Evolutionary conservation across 2,797 vertebrate species (phyloP).

Genomic region (Falco naumanni): DNA sequence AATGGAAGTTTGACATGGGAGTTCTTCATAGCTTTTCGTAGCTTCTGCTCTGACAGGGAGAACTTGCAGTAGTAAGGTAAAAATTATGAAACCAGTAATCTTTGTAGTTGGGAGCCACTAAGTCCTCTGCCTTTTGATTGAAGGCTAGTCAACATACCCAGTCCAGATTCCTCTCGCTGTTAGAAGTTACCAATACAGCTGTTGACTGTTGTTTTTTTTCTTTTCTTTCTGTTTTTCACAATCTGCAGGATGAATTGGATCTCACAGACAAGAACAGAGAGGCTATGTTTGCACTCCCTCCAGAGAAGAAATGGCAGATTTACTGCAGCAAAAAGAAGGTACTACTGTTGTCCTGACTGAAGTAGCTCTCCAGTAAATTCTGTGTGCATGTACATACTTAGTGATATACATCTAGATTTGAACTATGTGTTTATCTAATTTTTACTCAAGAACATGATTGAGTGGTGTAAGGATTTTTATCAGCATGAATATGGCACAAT

Average conservation of each 20-base stretch:
- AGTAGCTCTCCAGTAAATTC: not conserved
- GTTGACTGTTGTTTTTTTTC: not conserved
- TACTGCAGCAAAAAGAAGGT: slow-evolving; percentile 99
- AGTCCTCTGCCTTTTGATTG: not conserved
- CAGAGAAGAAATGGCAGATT: slow-evolving; percentile 99
- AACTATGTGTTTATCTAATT: not conserved
- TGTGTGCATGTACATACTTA: not conserved
- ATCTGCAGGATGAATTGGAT: slow-evolving; percentile 92
- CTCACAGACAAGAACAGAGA: slow-evolving; percentile 97
- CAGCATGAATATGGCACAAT: not conserved
- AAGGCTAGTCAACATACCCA: not conserved
- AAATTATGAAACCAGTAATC: not conserved
- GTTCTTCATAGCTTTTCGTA: not conserved
- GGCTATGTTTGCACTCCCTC: slow-evolving; percentile 95
- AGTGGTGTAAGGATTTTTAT: not conserved
- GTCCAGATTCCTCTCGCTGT: not conserved
- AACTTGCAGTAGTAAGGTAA: not conserved
- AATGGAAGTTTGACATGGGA: not conserved
- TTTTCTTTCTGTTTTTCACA: not conserved
- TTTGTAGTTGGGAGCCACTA: not conserved
- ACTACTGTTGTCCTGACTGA: not conserved
- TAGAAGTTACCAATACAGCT: not conserved
- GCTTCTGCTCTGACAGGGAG: not conserved
- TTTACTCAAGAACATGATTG: not conserved
- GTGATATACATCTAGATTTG: not conserved